Base-by-base conservation (phyloP, 2,113 vertebrate genomes). In the Atractosteus spatula region DNA sequence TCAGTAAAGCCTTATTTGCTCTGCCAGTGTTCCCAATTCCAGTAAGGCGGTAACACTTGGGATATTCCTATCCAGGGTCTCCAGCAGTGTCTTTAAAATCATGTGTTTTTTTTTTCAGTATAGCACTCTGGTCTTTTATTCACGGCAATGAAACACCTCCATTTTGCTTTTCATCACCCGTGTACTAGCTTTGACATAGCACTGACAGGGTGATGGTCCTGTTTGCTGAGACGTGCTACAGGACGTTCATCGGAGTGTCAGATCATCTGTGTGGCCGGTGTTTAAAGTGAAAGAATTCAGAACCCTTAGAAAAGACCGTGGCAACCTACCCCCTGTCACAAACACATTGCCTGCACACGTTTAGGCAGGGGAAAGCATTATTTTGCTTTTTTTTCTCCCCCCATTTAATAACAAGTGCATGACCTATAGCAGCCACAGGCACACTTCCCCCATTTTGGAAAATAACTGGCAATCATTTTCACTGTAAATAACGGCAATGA, bases 401-500 rank as follows among this genome's bases (percentile, higher is more conserved):
- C 47, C 66, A 76, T 76, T 81, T 41, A 54, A 80, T 83, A 77
- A 75, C 80, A 84, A 83, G 79, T 74, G 78, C 85, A 83, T 84
- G 83, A 84, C 82, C 86, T 72, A 75, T 79, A 84, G 82, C 81
- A 79, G 79, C 81, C 81, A 83, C 80, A 80, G 84, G 82, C 79
- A 67, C 73, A 29, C 81, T 74, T 65, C 51, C 71, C 82, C 71
- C 71, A 78, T 83, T 73, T 81, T 77, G 82, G 63, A 81, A 74
- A 73, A 77, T 83, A 83, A 88, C 76, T 80, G 83, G 84, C 81
- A 90, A 84, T 82, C 81, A 87, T 79, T 83, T 79, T 87, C 87
- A 91, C 83, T 98, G 95, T 98, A 98, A 95, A 98, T 97, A 95
- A 76, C 72, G 82, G 75, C 77, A 8, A 74, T 85, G 76, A 86